Evolutionary conservation across 2,113 vertebrate genomes (phyloP).

Genomic region (Catagonus wagneri): DNA sequence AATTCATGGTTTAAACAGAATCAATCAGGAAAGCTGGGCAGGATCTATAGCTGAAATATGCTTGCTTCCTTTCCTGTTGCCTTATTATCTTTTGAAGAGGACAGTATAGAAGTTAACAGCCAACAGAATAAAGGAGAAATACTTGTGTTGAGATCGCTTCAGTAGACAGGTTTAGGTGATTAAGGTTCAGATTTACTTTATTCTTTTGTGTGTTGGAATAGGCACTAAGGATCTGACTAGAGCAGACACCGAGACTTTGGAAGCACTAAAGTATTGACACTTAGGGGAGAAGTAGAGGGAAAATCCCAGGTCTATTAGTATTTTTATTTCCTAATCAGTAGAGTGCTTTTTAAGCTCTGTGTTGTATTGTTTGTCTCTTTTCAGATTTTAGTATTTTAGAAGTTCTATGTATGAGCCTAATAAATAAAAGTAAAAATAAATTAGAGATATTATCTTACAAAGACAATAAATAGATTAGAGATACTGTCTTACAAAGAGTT

Average conservation of each 20-base stretch:
- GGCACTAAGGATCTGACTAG: background rate
- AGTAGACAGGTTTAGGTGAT: background rate
- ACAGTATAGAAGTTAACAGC: background rate
- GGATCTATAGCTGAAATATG: background rate
- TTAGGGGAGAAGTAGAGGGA: background rate
- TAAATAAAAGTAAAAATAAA: constrained; percentile 32
- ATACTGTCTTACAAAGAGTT: background rate
- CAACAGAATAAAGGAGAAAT: background rate
- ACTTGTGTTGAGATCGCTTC: background rate
- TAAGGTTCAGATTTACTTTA: background rate
- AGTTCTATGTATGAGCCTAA: background rate
- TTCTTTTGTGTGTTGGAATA: background rate
- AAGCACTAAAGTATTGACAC: background rate
- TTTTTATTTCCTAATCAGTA: background rate
- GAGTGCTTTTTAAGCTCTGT: background rate
- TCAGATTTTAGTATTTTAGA: constrained; percentile 27
- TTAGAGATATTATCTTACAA: too few species aligned
- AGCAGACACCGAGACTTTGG: background rate
- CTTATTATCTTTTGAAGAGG: background rate
- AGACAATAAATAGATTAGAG: background rate
- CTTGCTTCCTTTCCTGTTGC: background rate
- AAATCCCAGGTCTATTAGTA: background rate
- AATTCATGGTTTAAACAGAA: background rate
- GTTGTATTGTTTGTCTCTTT: background rate
- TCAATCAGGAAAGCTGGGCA: background rate